A percentile compares a stretch with the other conserved stretches of the same genome.
Evolutionary conservation across 2,113 vertebrate genomes (phyloP).

Genomic region (Eublepharis macularius): DNA sequence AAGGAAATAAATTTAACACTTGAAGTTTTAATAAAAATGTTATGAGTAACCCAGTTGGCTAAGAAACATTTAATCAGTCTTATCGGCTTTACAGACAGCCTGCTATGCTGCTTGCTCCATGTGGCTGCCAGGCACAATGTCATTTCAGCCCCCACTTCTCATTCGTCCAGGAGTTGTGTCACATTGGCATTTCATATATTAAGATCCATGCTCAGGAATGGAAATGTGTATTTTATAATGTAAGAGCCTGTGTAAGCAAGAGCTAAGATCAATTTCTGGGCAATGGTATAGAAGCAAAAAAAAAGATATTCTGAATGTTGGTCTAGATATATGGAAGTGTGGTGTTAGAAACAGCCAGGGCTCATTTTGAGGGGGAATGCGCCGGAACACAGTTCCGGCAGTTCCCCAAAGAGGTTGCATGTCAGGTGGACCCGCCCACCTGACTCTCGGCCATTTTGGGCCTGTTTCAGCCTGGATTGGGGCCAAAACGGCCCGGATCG

Average conservation of each 20-base stretch:
- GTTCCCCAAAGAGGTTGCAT: too few species aligned
- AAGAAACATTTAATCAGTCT: conserved; percentile 75
- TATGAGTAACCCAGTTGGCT: conserved; percentile 68
- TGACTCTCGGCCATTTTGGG: too few species aligned
- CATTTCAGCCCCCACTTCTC: neutral
- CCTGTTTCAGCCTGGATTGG: too few species aligned
- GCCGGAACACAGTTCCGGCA: too few species aligned
- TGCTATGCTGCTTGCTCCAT: conserved; percentile 59
- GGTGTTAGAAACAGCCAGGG: too few species aligned
- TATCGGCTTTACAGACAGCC: conserved; percentile 66
- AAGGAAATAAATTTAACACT: conserved; percentile 73
- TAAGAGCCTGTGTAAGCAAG: neutral
- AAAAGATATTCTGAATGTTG: too few species aligned
- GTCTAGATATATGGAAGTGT: too few species aligned
- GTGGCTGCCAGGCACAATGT: conserved; percentile 58
- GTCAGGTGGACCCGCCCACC: too few species aligned
- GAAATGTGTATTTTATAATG: neutral
- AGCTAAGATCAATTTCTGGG: neutral
- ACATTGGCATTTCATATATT: neutral
- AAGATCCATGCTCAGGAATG: neutral
- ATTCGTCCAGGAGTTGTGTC: too few species aligned
- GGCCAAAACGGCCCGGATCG: too few species aligned
- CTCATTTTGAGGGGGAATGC: too few species aligned
- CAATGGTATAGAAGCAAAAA: neutral
- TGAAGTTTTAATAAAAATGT: conserved; percentile 74